Evolutionary conservation across 2,888 invertebrate genomes (phyloP).

Genomic region (Dryocosmus kuriphilus): DNA sequence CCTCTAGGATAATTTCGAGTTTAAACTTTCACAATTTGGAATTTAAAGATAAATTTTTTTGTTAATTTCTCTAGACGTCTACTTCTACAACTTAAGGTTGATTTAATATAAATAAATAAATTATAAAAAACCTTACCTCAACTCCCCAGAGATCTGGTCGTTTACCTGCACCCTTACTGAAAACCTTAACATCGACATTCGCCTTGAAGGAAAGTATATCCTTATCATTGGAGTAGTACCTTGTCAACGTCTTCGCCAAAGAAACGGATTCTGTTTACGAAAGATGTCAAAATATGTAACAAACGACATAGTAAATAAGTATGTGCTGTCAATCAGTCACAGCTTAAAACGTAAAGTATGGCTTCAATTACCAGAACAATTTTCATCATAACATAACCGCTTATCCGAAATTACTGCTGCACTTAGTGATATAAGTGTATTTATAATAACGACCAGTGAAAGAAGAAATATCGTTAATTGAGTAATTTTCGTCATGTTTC

Average conservation of each 20-base stretch:
- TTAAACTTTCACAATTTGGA: too few species aligned
- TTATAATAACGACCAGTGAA: slow-evolving; percentile 62
- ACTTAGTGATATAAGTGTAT: slow-evolving; percentile 61
- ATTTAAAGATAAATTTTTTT: not conserved
- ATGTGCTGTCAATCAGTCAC: slow-evolving; percentile 66
- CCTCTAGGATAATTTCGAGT: not conserved
- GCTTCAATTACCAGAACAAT: slow-evolving; percentile 83
- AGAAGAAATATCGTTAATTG: slow-evolving; percentile 61
- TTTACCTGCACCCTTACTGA: slow-evolving; percentile 85
- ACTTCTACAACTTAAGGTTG: not conserved
- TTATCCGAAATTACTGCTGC: slow-evolving; percentile 81
- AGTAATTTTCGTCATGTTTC: slow-evolving; percentile 72
- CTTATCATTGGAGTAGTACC: slow-evolving; percentile 80
- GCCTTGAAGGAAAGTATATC: slow-evolving; percentile 82
- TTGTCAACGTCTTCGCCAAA: slow-evolving; percentile 81
- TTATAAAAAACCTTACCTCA: slow-evolving; percentile 72
- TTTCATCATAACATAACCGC: slow-evolving; percentile 84
- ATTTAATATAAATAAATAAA: not conserved
- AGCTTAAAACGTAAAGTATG: slow-evolving; percentile 67
- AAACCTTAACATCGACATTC: slow-evolving; percentile 81
- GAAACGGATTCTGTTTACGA: slow-evolving; percentile 81
- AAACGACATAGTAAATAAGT: slow-evolving; percentile 42
- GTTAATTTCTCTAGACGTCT: not conserved
- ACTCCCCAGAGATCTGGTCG: slow-evolving; percentile 84
- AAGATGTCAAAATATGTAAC: slow-evolving; percentile 42